Conservation (phyloP, 2,797 vertebrate species). For the Phrynocephalus vlangalii region DNA sequence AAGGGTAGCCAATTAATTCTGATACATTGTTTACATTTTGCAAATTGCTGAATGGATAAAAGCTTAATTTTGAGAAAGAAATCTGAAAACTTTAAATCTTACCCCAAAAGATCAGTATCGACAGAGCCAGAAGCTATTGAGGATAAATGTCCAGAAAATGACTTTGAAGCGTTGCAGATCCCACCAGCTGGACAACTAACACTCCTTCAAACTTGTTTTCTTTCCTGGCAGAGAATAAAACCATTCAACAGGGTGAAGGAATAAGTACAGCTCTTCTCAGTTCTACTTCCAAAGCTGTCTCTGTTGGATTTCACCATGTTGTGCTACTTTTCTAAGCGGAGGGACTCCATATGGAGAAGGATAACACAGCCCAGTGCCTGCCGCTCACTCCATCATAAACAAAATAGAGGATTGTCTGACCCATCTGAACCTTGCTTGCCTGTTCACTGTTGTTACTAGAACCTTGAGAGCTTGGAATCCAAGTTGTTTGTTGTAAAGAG, state of each 20-base stretch:
- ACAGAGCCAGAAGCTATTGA: too few species aligned
- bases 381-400: not conserved
- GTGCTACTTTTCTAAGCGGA: not conserved
- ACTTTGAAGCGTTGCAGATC: too few species aligned
- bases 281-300: not conserved
- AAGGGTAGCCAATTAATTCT: not conserved
- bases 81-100: too few species aligned
- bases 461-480: not conserved
- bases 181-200: too few species aligned
- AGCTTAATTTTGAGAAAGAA: too few species aligned
- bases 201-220: not conserved
- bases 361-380: not conserved
- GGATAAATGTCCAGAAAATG: too few species aligned
- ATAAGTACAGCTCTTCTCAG: not conserved
- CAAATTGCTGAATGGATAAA: not conserved
- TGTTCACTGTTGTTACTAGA: not conserved
- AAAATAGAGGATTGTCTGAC: not conserved
- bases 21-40: not conserved
- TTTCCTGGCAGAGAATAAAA: not conserved
- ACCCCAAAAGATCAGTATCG: too few species aligned
- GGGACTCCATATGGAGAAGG: not conserved
- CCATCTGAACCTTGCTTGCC: not conserved
- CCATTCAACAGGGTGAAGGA: too few species aligned
- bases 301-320: not conserved
- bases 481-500: slow-evolving; percentile 9